Evolutionary conservation across 1,140 invertebrate genomes (phyloP).

Genomic region (Temnothorax curvispinosus): DNA sequence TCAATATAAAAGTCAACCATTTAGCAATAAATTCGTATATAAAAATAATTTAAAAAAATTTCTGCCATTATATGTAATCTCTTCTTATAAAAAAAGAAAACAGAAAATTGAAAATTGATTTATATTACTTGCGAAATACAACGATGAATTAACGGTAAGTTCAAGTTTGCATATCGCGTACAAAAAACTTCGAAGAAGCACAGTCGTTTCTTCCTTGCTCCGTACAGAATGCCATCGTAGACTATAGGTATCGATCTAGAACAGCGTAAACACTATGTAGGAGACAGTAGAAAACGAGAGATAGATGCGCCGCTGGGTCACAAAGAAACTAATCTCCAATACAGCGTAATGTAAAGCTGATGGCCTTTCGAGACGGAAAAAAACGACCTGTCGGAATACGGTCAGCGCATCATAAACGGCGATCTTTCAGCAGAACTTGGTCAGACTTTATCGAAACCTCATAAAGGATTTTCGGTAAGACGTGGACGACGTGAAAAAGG

Average conservation of each 20-base stretch:
- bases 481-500: neutral
- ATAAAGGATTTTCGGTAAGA: constrained; percentile 45
- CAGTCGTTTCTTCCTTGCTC: constrained; percentile 1
- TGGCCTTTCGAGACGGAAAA: constrained; percentile 35
- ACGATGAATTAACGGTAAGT: neutral
- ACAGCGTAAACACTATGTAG: constrained; percentile 37
- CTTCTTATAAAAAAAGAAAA: neutral
- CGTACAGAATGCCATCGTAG: neutral
- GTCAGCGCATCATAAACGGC: constrained; percentile 54
- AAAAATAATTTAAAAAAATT: neutral
- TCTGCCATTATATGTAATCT: neutral
- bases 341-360: constrained; percentile 56
- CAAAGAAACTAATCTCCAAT: constrained; percentile 62
- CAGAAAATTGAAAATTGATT: neutral
- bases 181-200: constrained; percentile 12
- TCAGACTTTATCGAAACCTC: neutral
- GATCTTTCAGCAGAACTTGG: constrained; percentile 25
- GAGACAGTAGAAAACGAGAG: constrained; percentile 50
- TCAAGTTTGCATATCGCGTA: neutral
- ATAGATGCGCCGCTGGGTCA: constrained; percentile 37
- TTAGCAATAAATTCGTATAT: neutral
- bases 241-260: constrained; percentile 31
- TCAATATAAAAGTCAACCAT: neutral
- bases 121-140: neutral
- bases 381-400: constrained; percentile 50